phyloP scores from a whole-genome alignment of 2,797 vertebrate genomes.

The Acrossocheilus wenchowensis region DNA sequence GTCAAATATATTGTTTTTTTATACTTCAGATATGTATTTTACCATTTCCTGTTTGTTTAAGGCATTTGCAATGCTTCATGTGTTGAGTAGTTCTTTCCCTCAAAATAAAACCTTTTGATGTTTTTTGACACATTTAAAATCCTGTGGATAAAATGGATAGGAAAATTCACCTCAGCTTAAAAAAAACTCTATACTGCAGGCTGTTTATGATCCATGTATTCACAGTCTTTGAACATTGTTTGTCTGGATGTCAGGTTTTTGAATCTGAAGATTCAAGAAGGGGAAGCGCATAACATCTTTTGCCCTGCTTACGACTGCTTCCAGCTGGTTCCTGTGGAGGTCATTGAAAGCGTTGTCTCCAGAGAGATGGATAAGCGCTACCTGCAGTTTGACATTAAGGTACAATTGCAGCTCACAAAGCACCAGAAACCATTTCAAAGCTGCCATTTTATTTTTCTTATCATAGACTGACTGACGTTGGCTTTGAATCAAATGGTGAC shows the following conservation, averaged over 20 bases:
- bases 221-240: not conserved
- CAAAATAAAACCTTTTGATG: not conserved
- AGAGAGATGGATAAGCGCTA: conserved; percentile 99
- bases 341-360: conserved; percentile 98
- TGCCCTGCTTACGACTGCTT: conserved; percentile 98
- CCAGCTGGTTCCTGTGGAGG: conserved; percentile 97
- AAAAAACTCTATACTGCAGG: not conserved
- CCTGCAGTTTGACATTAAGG: conserved; percentile 99
- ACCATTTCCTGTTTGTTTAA: not conserved
- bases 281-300: conserved; percentile 99
- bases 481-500: conserved; percentile 30
- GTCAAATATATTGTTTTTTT: not conserved
- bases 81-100: not conserved
- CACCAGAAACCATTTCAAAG: conserved; percentile 20
- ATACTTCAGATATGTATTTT: not conserved
- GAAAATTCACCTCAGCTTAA: not conserved
- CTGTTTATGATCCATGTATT: conserved; percentile 8
- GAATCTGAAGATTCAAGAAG: conserved; percentile 98
- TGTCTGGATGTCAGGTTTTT: conserved; percentile 84
- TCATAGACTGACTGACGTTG: conserved; percentile 12
- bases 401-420: conserved; percentile 61
- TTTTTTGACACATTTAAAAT: not conserved
- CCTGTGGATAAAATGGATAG: not conserved
- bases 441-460: conserved; percentile 27
- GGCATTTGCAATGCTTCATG: not conserved